Evolutionary conservation across 2,797 vertebrate species (phyloP).

Genomic region (Lateolabrax maculatus): DNA sequence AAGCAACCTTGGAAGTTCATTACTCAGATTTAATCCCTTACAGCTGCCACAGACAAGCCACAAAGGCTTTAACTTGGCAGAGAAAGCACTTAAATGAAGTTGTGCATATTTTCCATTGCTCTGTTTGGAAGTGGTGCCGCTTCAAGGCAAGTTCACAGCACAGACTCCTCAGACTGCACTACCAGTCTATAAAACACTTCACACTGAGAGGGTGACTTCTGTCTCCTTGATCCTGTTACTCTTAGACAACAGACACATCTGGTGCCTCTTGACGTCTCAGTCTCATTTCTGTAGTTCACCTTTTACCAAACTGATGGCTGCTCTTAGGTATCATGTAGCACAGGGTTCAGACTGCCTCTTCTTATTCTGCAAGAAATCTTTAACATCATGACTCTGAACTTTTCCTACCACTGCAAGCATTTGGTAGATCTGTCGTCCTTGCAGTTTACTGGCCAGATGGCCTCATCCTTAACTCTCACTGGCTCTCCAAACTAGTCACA

Average conservation of each 20-base stretch:
- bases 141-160: conserved; percentile 35
- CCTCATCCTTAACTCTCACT: conserved; percentile 37
- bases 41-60: conserved; percentile 58
- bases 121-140: conserved; percentile 49
- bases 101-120: conserved; percentile 74
- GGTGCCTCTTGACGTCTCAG: conserved; percentile 24
- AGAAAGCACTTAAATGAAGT: conserved; percentile 60
- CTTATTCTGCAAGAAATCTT: neutral
- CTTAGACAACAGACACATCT: conserved; percentile 31
- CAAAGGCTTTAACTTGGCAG: conserved; percentile 60
- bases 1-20: conserved; percentile 55
- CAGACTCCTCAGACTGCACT: conserved; percentile 20
- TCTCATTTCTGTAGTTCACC: conserved; percentile 5
- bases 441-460: conserved; percentile 58
- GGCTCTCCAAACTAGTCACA: conserved; percentile 16
- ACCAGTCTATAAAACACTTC: neutral
- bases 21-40: conserved; percentile 49
- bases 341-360: neutral
- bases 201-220: conserved; percentile 17
- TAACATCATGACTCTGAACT: neutral
- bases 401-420: conserved; percentile 10
- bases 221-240: conserved; percentile 26
- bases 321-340: conserved; percentile 10
- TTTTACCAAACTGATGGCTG: neutral
- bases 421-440: conserved; percentile 25